A percentile compares a stretch with the other conserved stretches of the same genome.
Conservation (phyloP, 2,797 vertebrate species). For the Silurus lanzhouensis region DNA sequence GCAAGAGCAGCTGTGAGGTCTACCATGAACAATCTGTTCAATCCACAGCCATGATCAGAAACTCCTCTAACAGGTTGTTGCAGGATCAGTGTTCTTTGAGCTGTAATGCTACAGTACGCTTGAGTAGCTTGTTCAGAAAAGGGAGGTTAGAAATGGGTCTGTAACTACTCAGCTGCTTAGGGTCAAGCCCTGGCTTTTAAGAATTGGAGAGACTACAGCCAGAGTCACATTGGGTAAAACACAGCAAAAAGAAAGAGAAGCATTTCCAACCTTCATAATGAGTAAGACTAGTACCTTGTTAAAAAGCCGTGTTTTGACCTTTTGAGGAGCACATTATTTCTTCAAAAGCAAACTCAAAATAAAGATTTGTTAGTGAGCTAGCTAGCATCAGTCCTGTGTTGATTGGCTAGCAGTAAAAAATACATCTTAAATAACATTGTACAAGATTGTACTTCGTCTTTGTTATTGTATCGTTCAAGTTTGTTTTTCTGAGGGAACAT, state of each 20-base stretch:
- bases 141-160: background rate
- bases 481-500: background rate
- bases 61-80: background rate
- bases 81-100: background rate
- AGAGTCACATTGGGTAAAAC: background rate
- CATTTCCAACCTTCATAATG: background rate
- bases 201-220: background rate
- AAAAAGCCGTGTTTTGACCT: slow-evolving; percentile 12
- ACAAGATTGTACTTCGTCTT: background rate
- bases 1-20: background rate
- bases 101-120: background rate
- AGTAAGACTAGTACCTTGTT: background rate
- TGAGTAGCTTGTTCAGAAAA: slow-evolving; percentile 3
- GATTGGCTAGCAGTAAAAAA: background rate
- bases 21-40: background rate
- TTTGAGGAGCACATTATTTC: background rate
- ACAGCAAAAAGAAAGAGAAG: background rate
- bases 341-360: background rate
- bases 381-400: background rate
- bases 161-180: slow-evolving; percentile 6
- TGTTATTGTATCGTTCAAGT: background rate
- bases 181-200: slow-evolving; percentile 3
- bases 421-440: background rate
- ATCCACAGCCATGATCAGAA: slow-evolving; percentile 11
- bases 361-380: background rate